phyloP scores from a whole-genome alignment of 2,797 vertebrate species.

The Erethizon dorsatum region DNA sequence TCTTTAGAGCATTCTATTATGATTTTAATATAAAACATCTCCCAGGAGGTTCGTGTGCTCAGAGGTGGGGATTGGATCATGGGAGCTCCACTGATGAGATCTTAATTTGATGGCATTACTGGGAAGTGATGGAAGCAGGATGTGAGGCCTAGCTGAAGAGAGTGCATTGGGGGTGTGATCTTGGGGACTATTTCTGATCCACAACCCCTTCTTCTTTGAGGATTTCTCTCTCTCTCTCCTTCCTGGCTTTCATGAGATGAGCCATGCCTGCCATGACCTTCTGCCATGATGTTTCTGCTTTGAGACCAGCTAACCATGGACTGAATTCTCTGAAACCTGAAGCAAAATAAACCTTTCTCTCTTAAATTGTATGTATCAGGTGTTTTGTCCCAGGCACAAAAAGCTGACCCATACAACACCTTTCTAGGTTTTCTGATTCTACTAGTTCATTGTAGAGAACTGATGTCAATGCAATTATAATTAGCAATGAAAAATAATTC shows the following conservation, averaged over 20 bases:
- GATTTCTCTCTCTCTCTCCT: not conserved
- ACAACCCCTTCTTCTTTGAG: not conserved
- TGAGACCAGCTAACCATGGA: not conserved
- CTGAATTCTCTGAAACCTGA: not conserved
- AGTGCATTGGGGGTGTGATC: not conserved
- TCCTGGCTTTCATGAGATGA: not conserved
- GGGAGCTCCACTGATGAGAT: no score
- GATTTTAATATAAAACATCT: not conserved
- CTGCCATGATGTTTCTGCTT: not conserved
- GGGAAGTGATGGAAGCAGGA: not conserved
- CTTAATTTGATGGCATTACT: no score
- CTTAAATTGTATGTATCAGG: not conserved
- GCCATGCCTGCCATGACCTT: not conserved
- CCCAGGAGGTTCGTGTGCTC: not conserved
- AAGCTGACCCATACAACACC: not conserved
- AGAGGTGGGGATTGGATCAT: not conserved
- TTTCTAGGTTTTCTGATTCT: slow-evolving; percentile 8
- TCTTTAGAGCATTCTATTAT: not conserved
- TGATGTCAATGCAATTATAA: not conserved
- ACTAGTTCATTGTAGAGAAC: not conserved
- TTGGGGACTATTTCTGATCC: not conserved
- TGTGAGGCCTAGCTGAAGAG: no score
- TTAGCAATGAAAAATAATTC: not conserved
- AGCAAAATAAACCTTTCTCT: not conserved
- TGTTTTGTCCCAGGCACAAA: not conserved